phyloP scores from a whole-genome alignment of 2,797 vertebrate genomes.

The Mormyrops boulengeri region DNA sequence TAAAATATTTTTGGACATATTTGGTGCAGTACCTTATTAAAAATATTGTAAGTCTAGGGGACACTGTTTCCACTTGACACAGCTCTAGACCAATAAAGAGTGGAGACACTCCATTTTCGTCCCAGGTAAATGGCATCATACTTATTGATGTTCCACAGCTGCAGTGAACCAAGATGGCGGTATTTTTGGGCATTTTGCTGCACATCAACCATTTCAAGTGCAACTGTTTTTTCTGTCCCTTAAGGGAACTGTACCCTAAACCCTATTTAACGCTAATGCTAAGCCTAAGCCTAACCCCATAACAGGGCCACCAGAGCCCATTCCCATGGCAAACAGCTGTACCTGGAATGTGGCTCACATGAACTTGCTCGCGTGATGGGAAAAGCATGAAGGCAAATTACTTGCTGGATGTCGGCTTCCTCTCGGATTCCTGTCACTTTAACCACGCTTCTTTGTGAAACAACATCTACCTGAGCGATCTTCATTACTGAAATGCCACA shows the following conservation, averaged over 20 bases:
- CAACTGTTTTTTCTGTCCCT: background rate
- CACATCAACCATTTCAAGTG: background rate
- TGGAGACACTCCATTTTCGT: background rate
- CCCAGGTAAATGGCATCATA: background rate
- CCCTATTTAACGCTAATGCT: background rate
- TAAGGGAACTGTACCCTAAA: background rate
- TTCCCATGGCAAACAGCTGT: background rate
- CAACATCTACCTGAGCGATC: background rate
- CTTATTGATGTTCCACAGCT: background rate
- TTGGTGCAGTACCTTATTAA: background rate
- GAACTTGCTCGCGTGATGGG: background rate
- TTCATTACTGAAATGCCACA: background rate
- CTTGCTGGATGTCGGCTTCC: background rate
- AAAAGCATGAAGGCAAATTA: background rate
- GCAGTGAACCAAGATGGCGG: background rate
- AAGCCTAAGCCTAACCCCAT: background rate
- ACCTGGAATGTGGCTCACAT: background rate
- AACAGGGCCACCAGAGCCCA: background rate
- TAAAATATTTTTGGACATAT: background rate
- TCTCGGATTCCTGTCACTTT: background rate
- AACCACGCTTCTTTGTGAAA: background rate
- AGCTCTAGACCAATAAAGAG: background rate
- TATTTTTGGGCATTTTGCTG: background rate
- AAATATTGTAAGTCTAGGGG: background rate
- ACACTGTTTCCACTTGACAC: background rate